Base-by-base conservation (phyloP, 2,888 invertebrate genomes). In the Oligia strigilis region DNA sequence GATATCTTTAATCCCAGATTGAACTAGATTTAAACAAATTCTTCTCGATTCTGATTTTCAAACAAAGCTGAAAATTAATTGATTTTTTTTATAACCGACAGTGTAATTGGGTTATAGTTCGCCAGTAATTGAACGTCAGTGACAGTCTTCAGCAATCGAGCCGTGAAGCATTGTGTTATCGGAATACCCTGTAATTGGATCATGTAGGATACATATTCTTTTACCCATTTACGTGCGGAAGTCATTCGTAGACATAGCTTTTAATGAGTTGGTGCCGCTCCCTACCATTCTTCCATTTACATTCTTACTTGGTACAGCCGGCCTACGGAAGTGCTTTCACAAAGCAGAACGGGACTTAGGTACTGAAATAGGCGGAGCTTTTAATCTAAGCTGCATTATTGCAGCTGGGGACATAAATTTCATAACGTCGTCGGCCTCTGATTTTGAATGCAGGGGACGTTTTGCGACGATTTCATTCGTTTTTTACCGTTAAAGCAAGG, bases 41-140 rank as follows among this genome's bases (percentile, higher is more conserved):
- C 40, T n/a, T 19, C 19, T n/a, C 29, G 29, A 36, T 65, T 17
- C 8, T 36, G 52, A 46, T n/a, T 29, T 0, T 62, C 29, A 36
- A 8, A 65, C 0, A 29, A 11, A 64, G 11, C 5, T 29, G n/a
- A 67, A 67, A 64, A 83, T 64, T 62, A 23, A 76, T 83, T 75
- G 13, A 1, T 17, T 4, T 52, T 40, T 67, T 62, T 55, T 17
- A 19, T 14, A 40, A n/a, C 29, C 13, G 17, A 6, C 19, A 11
- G 8, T 14, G 3, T 77, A 46, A 80, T 46, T 67, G 36, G 40
- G 9, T 60, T 49, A 40, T 23, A 72, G 36, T 49, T 43, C 19
- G n/a, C 11, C 5, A 19, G 8, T 43, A 40, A 77, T 29, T 66
- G 13, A n/a, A 65, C 9, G 23, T 29, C 29, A 49, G 2, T 40